Evolutionary conservation across 2,888 invertebrate genomes (phyloP).

Genomic region (Sycophila texana): DNA sequence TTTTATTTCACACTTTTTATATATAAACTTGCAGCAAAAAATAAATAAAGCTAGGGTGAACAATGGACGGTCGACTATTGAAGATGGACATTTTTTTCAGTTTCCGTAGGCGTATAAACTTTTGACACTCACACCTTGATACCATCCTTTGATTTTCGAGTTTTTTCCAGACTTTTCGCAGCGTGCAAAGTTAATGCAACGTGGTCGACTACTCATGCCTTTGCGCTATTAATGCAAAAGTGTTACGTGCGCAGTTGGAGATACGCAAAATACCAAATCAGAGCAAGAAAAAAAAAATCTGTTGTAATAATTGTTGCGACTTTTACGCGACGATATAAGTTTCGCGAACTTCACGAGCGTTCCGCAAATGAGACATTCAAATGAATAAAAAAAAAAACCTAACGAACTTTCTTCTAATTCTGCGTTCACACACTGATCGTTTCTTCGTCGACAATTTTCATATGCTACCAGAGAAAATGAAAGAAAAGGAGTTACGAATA

Average conservation of each 20-base stretch:
- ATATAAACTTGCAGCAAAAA: no score
- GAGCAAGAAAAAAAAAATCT: constrained; percentile 25
- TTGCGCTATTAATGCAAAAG: constrained; percentile 17
- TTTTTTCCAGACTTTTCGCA: no score
- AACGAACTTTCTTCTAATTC: constrained; percentile 56
- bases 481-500: constrained; percentile 53
- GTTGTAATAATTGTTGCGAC: constrained; percentile 7
- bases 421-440: constrained; percentile 56
- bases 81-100: no score
- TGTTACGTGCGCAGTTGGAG: constrained; percentile 15
- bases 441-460: constrained; percentile 57
- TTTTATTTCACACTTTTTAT: no score
- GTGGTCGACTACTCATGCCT: no score
- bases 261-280: constrained; percentile 3
- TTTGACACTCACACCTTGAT: no score
- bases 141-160: no score
- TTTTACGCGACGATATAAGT: constrained; percentile 1
- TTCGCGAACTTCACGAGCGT: constrained; percentile 30
- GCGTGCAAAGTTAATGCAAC: no score
- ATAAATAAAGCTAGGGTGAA: no score
- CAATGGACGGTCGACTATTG: no score
- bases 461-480: constrained; percentile 56
- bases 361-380: constrained; percentile 41
- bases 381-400: constrained; percentile 30
- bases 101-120: not conserved